Evolutionary conservation across 2,113 vertebrate genomes (phyloP), one percentile per base, ranked within the genome.

Genomic region (Bos javanicus): DNA sequence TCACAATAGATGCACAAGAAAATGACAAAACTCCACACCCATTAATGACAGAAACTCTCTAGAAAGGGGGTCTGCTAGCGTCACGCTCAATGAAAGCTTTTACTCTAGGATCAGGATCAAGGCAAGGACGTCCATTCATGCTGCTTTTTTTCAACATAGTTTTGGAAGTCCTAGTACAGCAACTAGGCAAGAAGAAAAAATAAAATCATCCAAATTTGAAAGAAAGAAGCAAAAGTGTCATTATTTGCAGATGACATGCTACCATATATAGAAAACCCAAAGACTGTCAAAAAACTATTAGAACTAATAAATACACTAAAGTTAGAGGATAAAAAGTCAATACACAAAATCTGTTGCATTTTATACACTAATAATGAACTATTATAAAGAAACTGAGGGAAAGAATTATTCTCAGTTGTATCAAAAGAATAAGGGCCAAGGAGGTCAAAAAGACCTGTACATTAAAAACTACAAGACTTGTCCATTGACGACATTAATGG

Each of bases 1-100:
- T 54, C 80, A n/a, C 48, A 54, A 83, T 36, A 7, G 3, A 83
- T 4, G 12, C 33, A 54, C 19, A 54, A 25, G 54, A 83, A 54
- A 3, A 14, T 14, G 33, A 25, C 81, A 54, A 54, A 83, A 54
- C 11, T 14, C 19, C 33, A 54, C 33, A 7, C 5, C 81, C 81
- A 25, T 36, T 54, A 54, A 36, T 25, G 21, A 83, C n/a, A 83
- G 17, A 54, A 54, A 36, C 19, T 83, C 4, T 54, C 50, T 54
- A 14, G 19, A 36, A 83, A 54, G 33, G 19, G 48, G 33, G 19
- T 54, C 11, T 36, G 80, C 80, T 36, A 14, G 50, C 15, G 6
- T 15, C 33, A 83, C 0, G 21, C 3, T 36, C 33, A 54, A 7
- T 0, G 11, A 36, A 54, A 54, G 19, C 6, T 8, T 82, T 83